phyloP scores from a whole-genome alignment of 92 coral and sea anemone genomes.

The Ricordea florida region DNA sequence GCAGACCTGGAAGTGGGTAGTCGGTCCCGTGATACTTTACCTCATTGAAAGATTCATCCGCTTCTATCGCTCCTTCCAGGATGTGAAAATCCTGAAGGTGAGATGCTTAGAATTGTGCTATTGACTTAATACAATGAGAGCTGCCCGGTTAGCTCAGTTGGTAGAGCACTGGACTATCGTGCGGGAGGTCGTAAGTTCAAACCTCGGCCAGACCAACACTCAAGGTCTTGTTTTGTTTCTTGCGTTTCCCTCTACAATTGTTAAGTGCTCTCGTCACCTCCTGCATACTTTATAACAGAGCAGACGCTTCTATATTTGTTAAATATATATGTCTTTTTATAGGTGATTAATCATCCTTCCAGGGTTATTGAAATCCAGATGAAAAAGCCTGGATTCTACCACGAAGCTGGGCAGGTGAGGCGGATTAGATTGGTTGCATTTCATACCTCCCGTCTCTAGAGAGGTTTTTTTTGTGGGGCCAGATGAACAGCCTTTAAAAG shows the following conservation, averaged over 20 bases:
- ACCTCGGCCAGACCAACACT: no score
- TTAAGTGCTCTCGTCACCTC: no score
- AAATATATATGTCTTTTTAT: no score
- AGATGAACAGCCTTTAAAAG: no score
- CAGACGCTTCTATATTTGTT: no score
- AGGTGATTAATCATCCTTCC: conserved; percentile 93
- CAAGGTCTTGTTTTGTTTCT: no score
- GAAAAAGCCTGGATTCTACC: conserved; percentile 81
- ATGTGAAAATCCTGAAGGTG: conserved; percentile 76
- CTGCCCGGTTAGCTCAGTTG: no score
- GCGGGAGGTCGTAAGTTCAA: no score
- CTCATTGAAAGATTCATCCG: conserved; percentile 74
- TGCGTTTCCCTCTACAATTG: no score
- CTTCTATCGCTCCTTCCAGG: conserved; percentile 79
- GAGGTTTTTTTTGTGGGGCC: neutral
- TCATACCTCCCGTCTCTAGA: neutral
- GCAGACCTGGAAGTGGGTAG: conserved; percentile 94
- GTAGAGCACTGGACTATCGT: no score
- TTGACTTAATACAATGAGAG: no score
- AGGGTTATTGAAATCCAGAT: conserved; percentile 85
- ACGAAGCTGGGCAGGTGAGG: conserved; percentile 84
- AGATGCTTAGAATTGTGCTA: neutral
- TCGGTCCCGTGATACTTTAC: conserved; percentile 75
- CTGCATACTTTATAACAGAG: no score
- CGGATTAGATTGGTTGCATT: neutral